A percentile compares a stretch with the other conserved stretches of the same genome.
Conservation (phyloP, 2,797 vertebrate species). For the Orientallactaga sibirica region DNA sequence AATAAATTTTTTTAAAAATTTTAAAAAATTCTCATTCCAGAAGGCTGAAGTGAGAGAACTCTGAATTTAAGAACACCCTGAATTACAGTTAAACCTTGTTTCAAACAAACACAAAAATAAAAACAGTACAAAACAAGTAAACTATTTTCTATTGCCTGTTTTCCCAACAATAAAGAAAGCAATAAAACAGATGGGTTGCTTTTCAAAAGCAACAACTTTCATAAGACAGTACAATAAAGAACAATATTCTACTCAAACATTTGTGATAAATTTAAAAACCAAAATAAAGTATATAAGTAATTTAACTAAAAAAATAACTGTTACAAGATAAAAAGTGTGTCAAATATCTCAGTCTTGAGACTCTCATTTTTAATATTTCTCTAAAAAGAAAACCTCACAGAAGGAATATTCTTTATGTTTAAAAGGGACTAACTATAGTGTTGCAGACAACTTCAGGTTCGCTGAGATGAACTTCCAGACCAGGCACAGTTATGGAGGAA, state of each 20-base stretch:
- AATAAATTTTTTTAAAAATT: too few species aligned
- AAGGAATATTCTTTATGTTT: not conserved
- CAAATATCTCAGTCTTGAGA: not conserved
- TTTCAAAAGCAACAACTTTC: not conserved
- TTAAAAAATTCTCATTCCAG: too few species aligned
- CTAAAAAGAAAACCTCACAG: not conserved
- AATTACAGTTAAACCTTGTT: not conserved
- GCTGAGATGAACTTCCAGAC: too few species aligned
- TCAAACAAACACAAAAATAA: not conserved
- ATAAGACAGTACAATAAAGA: not conserved
- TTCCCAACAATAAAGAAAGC: not conserved
- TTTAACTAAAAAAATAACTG: not conserved
- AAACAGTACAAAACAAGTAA: not conserved
- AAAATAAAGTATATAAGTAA: not conserved
- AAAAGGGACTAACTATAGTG: not conserved
- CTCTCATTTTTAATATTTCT: constrained; percentile 5
- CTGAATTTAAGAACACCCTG: not conserved
- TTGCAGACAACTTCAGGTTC: too few species aligned
- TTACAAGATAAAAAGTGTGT: not conserved
- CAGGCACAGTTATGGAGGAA: too few species aligned
- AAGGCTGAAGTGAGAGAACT: too few species aligned
- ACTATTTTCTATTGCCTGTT: not conserved
- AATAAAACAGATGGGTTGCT: not conserved
- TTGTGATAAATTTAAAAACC: not conserved
- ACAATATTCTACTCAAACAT: not conserved